Base-by-base conservation (phyloP, 2,888 invertebrate genomes). In the Drosophila nigritarsus region DNA sequence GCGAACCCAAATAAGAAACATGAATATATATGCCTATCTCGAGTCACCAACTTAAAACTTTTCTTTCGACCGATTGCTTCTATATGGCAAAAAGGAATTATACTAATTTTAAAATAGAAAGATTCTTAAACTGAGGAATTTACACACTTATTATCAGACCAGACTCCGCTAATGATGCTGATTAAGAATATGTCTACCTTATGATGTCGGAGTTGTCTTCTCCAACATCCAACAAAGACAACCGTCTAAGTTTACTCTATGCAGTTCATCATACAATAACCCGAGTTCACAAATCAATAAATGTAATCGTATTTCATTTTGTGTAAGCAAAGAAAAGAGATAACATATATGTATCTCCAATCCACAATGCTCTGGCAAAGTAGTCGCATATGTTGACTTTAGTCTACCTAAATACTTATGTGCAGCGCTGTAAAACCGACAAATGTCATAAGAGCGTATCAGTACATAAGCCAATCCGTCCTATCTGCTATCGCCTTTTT, bases 401-500 rank as follows among this genome's bases (percentile, higher is more conserved):
- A 24, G 20, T 6, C 24, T 36, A 30, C 11, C 27, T 50, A 42
- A 0, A 66, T 24, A 45, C n/a, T 11, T n/a, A 20, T 29, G 68
- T 67, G 6, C 18, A 53, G 36, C 29, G 18, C 7, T n/a, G 55
- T n/a, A 27, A 29, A 24, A 2, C 24, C n/a, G 29, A 38, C 20
- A 48, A 55, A 24, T 27, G 38, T 20, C 48, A 40, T 15, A 18
- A 20, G 20, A 29, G 15, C 40, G 13, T 55, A 40, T 62, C 61
- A 58, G 58, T 56, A 24, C 8, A 42, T 30, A n/a, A 38, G 32
- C 30, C 18, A 49, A 40, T 68, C 48, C n/a, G 13, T 18, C 49
- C 49, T 56, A 34, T 55, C 6, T 27, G 18, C 38, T 29, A 32
- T 45, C n/a, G 3, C 2, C 4, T 6, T n/a, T 36, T 69, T 50